Evolutionary conservation across 2,113 vertebrate genomes (phyloP).

Genomic region (Himantopus leucocephalus): DNA sequence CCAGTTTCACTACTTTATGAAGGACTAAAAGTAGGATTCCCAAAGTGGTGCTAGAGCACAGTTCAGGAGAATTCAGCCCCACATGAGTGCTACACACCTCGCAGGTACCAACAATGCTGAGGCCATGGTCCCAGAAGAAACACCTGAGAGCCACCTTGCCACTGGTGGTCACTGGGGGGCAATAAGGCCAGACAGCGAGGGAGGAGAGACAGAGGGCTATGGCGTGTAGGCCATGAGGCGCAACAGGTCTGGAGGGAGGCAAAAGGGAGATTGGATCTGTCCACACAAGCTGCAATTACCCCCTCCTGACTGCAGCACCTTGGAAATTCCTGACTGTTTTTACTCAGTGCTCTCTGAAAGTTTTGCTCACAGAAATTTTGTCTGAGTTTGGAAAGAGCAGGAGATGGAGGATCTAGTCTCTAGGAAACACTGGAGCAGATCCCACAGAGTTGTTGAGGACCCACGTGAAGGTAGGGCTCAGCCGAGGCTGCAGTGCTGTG

Average conservation of each 20-base stretch:
- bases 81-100: neutral
- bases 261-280: neutral
- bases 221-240: neutral
- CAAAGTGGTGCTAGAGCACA: too few species aligned
- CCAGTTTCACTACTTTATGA: too few species aligned
- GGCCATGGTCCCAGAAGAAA: neutral
- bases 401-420: neutral
- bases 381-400: neutral
- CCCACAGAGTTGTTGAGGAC: neutral
- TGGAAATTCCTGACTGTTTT: neutral
- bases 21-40: neutral
- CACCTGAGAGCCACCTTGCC: rapidly evolving
- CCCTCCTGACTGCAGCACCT: neutral
- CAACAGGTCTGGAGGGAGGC: neutral
- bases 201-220: neutral
- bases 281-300: too few species aligned
- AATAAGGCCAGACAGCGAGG: neutral
- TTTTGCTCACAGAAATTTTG: neutral
- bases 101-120: rapidly evolving
- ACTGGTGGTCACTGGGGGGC: rapidly evolving
- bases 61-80: neutral
- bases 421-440: neutral
- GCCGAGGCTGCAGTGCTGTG: neutral
- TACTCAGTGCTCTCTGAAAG: neutral
- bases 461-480: rapidly evolving